These are phyloP conservation scores for Hypolimnas misippus DNA, from an alignment of 2,888 invertebrate species.

Conservation along the genomic window DNA sequence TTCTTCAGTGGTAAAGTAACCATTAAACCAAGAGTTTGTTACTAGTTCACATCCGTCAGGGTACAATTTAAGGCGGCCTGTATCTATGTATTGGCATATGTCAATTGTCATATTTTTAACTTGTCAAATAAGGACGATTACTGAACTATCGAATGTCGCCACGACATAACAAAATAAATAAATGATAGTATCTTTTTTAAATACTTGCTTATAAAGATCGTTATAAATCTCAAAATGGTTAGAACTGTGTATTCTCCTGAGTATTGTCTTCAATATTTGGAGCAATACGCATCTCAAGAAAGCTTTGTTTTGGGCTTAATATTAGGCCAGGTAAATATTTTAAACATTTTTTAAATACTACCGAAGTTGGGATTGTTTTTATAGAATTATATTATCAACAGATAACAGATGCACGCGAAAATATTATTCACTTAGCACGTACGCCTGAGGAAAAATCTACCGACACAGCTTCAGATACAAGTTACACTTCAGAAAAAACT, in stretches of 20 bases:
- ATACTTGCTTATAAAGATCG: conserved; percentile 8
- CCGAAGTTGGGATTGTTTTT: not conserved
- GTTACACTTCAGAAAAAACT: conserved; percentile 59
- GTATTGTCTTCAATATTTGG: conserved; percentile 87
- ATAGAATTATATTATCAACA: conserved; percentile 55
- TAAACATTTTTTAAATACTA: not conserved
- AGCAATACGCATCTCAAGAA: conserved; percentile 85
- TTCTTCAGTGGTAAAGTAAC: too few relatives aligned
- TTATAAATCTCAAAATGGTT: conserved; percentile 82
- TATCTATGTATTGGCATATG: not conserved
- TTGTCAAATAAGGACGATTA: not conserved
- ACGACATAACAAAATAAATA: conserved; percentile 37
- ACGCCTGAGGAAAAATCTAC: conserved; percentile 85
- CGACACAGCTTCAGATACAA: conserved; percentile 62
- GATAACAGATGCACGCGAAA: conserved; percentile 87
- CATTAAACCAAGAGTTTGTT: too few relatives aligned
- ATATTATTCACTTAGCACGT: conserved; percentile 90
- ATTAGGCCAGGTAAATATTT: conserved; percentile 88
- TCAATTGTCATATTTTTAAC: not conserved
- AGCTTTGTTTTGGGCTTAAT: conserved; percentile 89
- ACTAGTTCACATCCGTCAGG: too few relatives aligned
- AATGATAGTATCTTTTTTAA: conserved; percentile 12
- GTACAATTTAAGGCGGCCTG: not conserved
- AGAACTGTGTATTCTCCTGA: conserved; percentile 88
- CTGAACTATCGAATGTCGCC: conserved; percentile 23